These are phyloP conservation scores for Sussaba pulchella DNA, from an alignment of 2,888 invertebrate genomes.

Conservation along the genomic window DNA sequence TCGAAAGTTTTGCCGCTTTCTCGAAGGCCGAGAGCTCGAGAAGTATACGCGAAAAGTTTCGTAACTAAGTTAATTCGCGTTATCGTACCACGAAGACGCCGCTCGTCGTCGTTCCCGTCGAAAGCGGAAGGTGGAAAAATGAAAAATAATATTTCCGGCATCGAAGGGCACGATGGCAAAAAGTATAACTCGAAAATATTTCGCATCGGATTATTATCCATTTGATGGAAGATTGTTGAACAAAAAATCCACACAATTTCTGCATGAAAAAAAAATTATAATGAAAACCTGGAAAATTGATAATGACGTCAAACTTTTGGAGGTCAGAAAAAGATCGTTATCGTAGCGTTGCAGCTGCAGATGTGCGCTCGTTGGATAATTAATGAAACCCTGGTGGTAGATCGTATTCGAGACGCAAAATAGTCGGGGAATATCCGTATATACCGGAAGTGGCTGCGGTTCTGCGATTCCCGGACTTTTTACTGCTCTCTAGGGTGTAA, in stretches of 20 bases:
- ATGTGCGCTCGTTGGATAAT: slow-evolving; percentile 18
- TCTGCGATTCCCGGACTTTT: slow-evolving; percentile 49
- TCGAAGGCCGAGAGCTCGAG: not conserved
- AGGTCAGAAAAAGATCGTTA: slow-evolving; percentile 2
- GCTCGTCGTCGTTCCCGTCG: not conserved
- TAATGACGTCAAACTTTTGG: slow-evolving; percentile 20
- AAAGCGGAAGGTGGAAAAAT: slow-evolving; percentile 25
- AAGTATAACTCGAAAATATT: not conserved
- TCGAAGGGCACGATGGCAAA: slow-evolving; percentile 16
- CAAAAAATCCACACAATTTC: slow-evolving; percentile 48
- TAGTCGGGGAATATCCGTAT: slow-evolving; percentile 34
- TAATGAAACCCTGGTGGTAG: slow-evolving; percentile 23
- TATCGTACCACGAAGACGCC: slow-evolving; percentile 47
- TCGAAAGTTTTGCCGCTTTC: slow-evolving; percentile 42
- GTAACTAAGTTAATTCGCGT: slow-evolving; percentile 63
- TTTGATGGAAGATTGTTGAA: slow-evolving; percentile 45
- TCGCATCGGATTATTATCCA: slow-evolving; percentile 6
- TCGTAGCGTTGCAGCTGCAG: slow-evolving; percentile 11
- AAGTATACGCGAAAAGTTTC: slow-evolving; percentile 61
- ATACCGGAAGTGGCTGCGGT: slow-evolving; percentile 12
- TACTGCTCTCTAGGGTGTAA: slow-evolving; percentile 51
- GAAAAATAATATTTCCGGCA: slow-evolving; percentile 46
- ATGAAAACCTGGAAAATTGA: not conserved
- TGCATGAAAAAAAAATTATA: not conserved
- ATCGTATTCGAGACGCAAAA: slow-evolving; percentile 5